Percentiles rank a stretch among this genome's conserved stretches.
phyloP scores from a whole-genome alignment of 2,797 vertebrate genomes.

The Sitta carolinensis region DNA sequence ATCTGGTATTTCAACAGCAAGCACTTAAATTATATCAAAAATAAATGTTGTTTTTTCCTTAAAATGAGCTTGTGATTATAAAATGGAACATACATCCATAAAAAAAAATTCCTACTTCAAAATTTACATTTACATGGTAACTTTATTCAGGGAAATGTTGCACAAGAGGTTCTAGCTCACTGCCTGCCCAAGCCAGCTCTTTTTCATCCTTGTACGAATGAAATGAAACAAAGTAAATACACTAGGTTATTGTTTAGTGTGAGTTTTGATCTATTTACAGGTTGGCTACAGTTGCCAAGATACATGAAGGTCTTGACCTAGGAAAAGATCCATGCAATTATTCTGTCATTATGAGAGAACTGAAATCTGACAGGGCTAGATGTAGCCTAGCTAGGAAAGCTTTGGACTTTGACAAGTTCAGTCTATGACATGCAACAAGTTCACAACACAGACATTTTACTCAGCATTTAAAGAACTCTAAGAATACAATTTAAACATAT shows the following conservation, averaged over 20 bases:
- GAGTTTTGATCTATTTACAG: neutral
- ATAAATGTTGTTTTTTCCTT: neutral
- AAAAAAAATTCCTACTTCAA: neutral
- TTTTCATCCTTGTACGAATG: neutral
- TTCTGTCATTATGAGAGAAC: neutral
- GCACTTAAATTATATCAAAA: neutral
- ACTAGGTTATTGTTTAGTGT: neutral
- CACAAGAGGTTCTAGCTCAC: neutral
- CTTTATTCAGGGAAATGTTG: neutral
- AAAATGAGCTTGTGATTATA: neutral
- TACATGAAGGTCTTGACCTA: neutral
- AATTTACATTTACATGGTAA: neutral
- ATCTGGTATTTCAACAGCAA: neutral
- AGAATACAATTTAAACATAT: neutral
- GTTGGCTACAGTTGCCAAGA: neutral
- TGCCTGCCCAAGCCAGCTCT: neutral
- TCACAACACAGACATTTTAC: neutral
- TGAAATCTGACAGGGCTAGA: neutral
- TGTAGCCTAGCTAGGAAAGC: neutral
- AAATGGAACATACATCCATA: neutral
- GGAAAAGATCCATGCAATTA: neutral
- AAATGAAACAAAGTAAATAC: neutral
- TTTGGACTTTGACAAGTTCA: neutral
- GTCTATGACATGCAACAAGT: neutral
- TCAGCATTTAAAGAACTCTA: neutral